Percentiles rank a stretch among this genome's conserved stretches.
Conservation (phyloP, 2,113 vertebrate genomes). For the Vidua chalybeata region DNA sequence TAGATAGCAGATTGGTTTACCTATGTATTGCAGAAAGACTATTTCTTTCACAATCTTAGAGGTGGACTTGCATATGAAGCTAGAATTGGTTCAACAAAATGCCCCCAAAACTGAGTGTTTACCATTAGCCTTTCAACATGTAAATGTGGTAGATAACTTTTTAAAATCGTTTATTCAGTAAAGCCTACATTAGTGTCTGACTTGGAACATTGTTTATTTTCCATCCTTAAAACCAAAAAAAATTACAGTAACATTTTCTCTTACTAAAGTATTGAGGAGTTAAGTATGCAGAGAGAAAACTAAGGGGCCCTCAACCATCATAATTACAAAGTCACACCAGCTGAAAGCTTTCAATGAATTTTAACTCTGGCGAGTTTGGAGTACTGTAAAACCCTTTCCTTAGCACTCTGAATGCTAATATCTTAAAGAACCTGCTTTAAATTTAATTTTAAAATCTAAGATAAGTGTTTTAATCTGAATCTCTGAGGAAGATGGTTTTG, state of each 20-base stretch:
- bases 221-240: not conserved
- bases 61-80: not conserved
- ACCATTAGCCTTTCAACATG: not conserved
- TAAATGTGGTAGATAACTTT: not conserved
- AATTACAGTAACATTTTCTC: not conserved
- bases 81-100: not conserved
- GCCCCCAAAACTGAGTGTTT: not conserved
- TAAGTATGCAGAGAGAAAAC: not conserved
- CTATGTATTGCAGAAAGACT: not conserved
- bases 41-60: not conserved
- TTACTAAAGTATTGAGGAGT: not conserved
- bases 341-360: not conserved
- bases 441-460: not conserved
- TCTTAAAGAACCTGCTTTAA: not conserved
- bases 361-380: not conserved
- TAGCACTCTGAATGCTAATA: not conserved
- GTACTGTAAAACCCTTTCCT: not conserved
- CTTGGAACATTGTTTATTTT: not conserved
- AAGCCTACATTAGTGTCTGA: not conserved
- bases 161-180: not conserved
- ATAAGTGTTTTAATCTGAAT: not conserved
- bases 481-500: not conserved
- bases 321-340: not conserved
- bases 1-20: constrained; percentile 58
- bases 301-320: not conserved